phyloP scores from a whole-genome alignment of 2,888 invertebrate genomes.

The Hypomecis atomaria region DNA sequence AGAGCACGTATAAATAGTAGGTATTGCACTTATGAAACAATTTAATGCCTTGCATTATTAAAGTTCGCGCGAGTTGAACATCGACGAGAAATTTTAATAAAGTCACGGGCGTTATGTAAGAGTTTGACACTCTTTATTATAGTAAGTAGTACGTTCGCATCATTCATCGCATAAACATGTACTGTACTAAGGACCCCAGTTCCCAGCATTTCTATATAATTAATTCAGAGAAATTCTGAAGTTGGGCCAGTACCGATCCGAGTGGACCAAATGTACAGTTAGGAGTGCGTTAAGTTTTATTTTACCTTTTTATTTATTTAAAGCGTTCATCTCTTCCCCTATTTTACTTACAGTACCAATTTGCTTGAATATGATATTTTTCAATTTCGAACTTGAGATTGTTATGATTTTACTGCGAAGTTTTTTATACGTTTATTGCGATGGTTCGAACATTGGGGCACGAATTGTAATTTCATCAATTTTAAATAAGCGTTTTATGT shows the following conservation, averaged over 20 bases:
- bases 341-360: constrained; percentile 17
- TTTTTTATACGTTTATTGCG: no score
- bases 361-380: constrained; percentile 13
- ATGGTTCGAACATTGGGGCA: no score
- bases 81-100: constrained; percentile 62
- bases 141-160: constrained; percentile 28
- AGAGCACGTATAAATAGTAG: background rate
- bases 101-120: constrained; percentile 40
- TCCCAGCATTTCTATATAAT: constrained; percentile 60
- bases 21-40: constrained; percentile 50
- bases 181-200: constrained; percentile 47
- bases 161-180: constrained; percentile 43
- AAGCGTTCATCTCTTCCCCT: constrained; percentile 12
- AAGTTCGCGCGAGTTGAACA: constrained; percentile 55
- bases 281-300: constrained; percentile 35
- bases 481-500: no score
- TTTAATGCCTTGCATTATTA: constrained; percentile 64
- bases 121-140: constrained; percentile 38
- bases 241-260: constrained; percentile 39
- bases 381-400: background rate
- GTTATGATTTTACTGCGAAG: background rate
- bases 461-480: no score
- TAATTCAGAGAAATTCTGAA: constrained; percentile 57
- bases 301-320: constrained; percentile 36
- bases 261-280: constrained; percentile 41